Base-by-base conservation (phyloP, 2,797 vertebrate genomes). In the Rhodeus uyekii region DNA sequence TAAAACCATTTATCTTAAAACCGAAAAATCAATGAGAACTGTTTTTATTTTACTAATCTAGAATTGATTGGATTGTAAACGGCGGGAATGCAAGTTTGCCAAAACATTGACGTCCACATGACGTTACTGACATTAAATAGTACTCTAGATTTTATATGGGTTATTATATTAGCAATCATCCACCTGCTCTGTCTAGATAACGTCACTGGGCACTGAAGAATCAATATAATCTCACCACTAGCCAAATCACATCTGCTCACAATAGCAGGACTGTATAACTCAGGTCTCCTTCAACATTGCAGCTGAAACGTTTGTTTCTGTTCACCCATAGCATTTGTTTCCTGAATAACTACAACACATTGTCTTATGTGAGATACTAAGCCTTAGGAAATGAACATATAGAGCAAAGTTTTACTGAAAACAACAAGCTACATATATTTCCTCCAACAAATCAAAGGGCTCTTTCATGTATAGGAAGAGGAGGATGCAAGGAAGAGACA, bases 231-330 rank as follows among this genome's bases (percentile, higher is more conserved):
- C 4, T 73, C 22, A 38, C 32, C 4, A 13, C 36, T 24, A 44
- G 48, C 44, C 64, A 58, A 79, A 79, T 58, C 64, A 60, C 22
- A 80, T 55, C 76, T 55, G 46, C n/a, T 68, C n/a, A 53, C 14
- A 50, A 14, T 3, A 64, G 60, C 46, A 68, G 29, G 60, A 67
- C 16, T 34, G 13, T 69, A 12, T 29, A n/a, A 27, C 36, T 42
- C 46, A 68, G 46, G 68, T 13, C 18, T 79, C 7, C 24, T 46
- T 24, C 29, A 27, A 34, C 36, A 58, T 68, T 9, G 29, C 22
- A 3, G 8, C 16, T 67, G n/a, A n/a, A 10, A 36, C 5, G 2
- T 53, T 50, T 36, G n/a, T n/a, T n/a, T n/a, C 64, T 22, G 29
- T 36, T 64, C 12, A 34, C 5, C 10, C 24, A 19, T 27, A 39